Evolutionary conservation across 2,888 invertebrate genomes (phyloP).

Genomic region (Acleris emargana): DNA sequence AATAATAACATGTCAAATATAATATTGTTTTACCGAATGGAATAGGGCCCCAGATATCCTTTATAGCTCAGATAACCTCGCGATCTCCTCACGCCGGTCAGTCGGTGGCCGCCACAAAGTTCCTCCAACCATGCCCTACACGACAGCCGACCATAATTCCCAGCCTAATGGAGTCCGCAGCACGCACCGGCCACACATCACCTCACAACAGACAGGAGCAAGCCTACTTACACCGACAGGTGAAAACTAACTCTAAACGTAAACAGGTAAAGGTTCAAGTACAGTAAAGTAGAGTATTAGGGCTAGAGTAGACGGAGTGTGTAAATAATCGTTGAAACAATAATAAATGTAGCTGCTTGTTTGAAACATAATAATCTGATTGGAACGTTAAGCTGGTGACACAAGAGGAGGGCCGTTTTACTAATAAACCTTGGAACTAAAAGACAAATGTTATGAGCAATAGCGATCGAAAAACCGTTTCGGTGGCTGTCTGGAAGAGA

Average conservation of each 20-base stretch:
- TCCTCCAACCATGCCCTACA: constrained; percentile 53
- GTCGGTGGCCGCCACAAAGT: constrained; percentile 57
- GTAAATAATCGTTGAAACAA: neutral
- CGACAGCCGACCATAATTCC: constrained; percentile 71
- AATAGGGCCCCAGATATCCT: too few relatives aligned
- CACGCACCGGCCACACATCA: constrained; percentile 76
- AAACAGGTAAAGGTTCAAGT: constrained; percentile 39
- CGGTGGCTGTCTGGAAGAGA: too few relatives aligned
- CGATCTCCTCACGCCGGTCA: neutral
- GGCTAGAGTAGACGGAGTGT: constrained; percentile 43
- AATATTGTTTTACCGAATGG: too few relatives aligned
- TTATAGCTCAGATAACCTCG: neutral
- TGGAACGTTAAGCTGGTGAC: neutral
- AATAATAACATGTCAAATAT: too few relatives aligned
- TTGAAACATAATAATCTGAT: constrained; percentile 3
- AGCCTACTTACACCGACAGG: constrained; percentile 41
- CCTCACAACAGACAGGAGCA: constrained; percentile 58
- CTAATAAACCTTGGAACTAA: neutral
- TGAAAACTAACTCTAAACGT: constrained; percentile 49
- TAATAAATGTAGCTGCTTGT: constrained; percentile 1
- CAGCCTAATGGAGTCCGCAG: constrained; percentile 72
- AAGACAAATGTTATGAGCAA: neutral
- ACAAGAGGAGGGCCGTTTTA: neutral
- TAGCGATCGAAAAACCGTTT: too few relatives aligned
- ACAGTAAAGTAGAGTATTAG: constrained; percentile 42